Evolutionary conservation across 2,888 invertebrate genomes (phyloP), one percentile per base, ranked within the genome.

Genomic region (Brachypalpus laphriformis): DNA sequence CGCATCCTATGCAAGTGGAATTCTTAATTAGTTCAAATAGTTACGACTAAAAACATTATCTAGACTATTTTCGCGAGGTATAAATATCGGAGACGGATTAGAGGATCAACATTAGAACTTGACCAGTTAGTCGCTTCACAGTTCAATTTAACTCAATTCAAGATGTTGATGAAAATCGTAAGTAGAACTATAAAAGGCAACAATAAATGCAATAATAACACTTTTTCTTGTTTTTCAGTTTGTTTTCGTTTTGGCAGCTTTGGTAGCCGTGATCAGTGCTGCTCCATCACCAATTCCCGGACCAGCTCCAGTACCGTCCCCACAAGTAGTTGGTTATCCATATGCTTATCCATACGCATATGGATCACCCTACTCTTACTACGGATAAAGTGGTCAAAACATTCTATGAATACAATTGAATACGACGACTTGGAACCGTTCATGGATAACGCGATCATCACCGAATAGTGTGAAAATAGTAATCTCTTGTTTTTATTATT

Each of bases 361-460:
- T 34, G 74, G 82, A 28, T 89, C 90, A 0, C 89, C 89, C 0
- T 89, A 89, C 66, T 88, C 85, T 37, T 89, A 87, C 75, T 89
- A 89, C 78, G 89, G 89, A n/a, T 89, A 61, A 89, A 51, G 76
- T 82, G 66, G 47, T 66, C 68, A 57, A 40, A 40, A 49, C 56
- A 80, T 76, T 76, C 71, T 68, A 45, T 78, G 82, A 72, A 83
- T 70, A 63, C 61, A 0, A 14, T 1, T 37, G 9, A 22, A n/a
- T 22, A 34, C 20, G 45, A 57, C 49, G 57, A 68, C 57, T 11
- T 47, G 45, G 54, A 59, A 20, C 7, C 20, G 40, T 31, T 7
- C 57, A 28, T 25, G 61, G 61, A 72, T 22, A 28, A 14, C 22
- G 22, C 31, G 59, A 40, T 59, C 11, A 6, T 49, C 11, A 34